Evolutionary conservation across 2,888 invertebrate species (phyloP), one percentile per base, ranked within the genome.

Genomic region (Autographa pulchrina): DNA sequence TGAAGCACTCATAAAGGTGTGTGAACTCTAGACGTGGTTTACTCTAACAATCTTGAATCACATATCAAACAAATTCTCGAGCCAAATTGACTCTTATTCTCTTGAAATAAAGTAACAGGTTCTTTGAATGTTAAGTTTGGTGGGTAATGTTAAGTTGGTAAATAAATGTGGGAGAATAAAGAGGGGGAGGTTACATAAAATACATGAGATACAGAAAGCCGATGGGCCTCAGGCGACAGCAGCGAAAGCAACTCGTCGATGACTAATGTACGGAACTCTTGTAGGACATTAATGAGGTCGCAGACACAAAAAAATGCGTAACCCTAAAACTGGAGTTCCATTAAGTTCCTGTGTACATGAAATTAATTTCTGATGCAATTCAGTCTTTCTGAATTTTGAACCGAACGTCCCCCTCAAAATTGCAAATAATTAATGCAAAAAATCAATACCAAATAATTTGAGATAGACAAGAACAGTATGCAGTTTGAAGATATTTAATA

Each of bases 101-200:
- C 41, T 64, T 16, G 14, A 7, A 3, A 14, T 66, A 75, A 59
- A 65, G 71, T 67, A 43, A 20, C 1, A 38, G 20, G 68, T 67
- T 63, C 11, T 11, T 60, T 16, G 31, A 72, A 25, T 61, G 31
- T 14, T 66, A 48, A 48, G 8, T 60, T 62, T 41, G 64, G 72
- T 70, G 38, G 78, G 75, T n/a, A 81, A 66, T 64, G 41, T 18
- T 52, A 78, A 63, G 41, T 77, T 81, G 73, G 82, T 78, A 25
- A 70, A 69, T 68, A 77, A 70, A 75, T 83, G 82, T 85, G 80
- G 77, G 82, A 86, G 86, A 83, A 69, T 79, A 78, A 86, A 88
- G 91, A 86, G 90, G 91, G 82, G 92, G 91, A 86, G 84, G 86
- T 93, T 92, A 93, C 93, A 93, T 94, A 94, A 93, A 94, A 91